Conservation (phyloP, 2,797 vertebrate genomes). For the Cichlasoma orientale region DNA sequence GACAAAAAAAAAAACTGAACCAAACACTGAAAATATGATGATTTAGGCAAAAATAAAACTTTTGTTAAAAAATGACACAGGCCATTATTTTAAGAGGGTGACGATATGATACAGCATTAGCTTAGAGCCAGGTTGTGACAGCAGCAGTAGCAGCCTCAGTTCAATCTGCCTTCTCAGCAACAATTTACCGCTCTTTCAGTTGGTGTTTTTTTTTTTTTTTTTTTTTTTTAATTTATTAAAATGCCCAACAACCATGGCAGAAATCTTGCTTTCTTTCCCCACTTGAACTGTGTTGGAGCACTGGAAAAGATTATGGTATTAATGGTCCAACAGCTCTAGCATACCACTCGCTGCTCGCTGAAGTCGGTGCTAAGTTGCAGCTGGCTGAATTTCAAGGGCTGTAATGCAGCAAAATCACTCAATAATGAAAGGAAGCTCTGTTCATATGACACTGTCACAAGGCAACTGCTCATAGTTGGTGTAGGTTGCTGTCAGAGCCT, state of each 20-base stretch:
- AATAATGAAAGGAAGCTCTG: conserved; percentile 68
- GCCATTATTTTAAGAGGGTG: too few species aligned
- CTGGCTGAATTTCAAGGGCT: conserved; percentile 69
- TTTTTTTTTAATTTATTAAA: neutral
- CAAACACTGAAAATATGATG: too few species aligned
- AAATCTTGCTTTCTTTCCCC: conserved; percentile 41
- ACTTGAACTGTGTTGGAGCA: conserved; percentile 42
- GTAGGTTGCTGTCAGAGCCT: conserved; percentile 17
- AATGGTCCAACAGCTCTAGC: conserved; percentile 61
- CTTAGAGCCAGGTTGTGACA: conserved; percentile 53
- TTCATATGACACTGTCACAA: conserved; percentile 58
- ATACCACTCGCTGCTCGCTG: conserved; percentile 55
- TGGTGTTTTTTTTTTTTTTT: neutral
- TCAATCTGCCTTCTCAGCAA: conserved; percentile 72
- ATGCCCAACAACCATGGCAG: conserved; percentile 18
- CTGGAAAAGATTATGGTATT: conserved; percentile 74
- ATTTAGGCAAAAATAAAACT: too few species aligned
- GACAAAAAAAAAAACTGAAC: too few species aligned
- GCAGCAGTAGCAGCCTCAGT: conserved; percentile 40
- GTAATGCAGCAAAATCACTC: conserved; percentile 74
- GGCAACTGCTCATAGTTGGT: conserved; percentile 26
- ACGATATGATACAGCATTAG: conserved; percentile 60
- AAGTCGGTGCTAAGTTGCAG: conserved; percentile 72
- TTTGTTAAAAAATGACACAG: too few species aligned
- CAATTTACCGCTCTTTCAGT: conserved; percentile 51